Conservation (phyloP, 2,113 vertebrate genomes). For the Bambusicola thoracicus region DNA sequence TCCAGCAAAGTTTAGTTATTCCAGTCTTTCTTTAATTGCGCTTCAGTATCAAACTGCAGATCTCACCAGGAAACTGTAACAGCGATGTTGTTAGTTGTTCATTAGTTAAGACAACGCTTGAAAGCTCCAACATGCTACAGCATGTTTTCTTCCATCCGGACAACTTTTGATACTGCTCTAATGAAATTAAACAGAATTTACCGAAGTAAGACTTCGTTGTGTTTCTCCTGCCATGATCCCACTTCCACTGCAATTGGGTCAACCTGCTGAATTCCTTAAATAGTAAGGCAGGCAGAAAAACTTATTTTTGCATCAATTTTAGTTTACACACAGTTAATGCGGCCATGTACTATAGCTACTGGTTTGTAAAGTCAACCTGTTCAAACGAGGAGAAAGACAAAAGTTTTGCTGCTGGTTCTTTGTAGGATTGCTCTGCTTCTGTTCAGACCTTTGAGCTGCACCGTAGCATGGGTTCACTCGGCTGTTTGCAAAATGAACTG, state of each 20-base stretch:
- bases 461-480: constrained; percentile 71
- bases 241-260: constrained; percentile 2
- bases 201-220: not conserved
- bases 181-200: not conserved
- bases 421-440: constrained; percentile 55
- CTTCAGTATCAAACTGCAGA: not conserved
- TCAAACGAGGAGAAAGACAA: constrained; percentile 43
- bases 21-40: constrained; percentile 32
- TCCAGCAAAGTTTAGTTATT: constrained; percentile 19
- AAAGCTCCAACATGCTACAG: constrained; percentile 14
- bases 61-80: not conserved
- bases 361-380: constrained; percentile 41
- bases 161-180: not conserved
- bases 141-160: not conserved
- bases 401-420: constrained; percentile 44
- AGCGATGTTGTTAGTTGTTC: constrained; percentile 20
- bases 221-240: not conserved
- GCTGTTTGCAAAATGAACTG: constrained; percentile 48
- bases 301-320: not conserved
- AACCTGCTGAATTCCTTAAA: not conserved
- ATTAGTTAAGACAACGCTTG: constrained; percentile 1
- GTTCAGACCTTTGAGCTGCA: constrained; percentile 48
- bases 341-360: constrained; percentile 41
- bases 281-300: not conserved
- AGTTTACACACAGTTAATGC: constrained; percentile 6